Conservation (phyloP, 2,888 invertebrate genomes). For the Platycheirus albimanus region DNA sequence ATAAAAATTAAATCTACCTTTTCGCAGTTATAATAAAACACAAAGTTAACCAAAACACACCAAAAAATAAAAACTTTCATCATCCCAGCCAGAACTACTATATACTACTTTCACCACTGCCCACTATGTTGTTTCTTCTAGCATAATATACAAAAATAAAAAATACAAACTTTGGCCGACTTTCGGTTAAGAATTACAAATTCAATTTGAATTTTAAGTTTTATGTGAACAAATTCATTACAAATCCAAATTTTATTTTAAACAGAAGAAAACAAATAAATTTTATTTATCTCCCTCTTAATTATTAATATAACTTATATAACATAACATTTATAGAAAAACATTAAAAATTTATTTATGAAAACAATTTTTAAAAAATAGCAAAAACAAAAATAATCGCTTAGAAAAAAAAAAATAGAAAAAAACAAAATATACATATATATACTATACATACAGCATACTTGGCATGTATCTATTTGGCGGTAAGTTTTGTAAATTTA, state of each 20-base stretch:
- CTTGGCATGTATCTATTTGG: constrained; percentile 99
- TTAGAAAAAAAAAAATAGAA: constrained; percentile 50
- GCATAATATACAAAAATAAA: constrained; percentile 21
- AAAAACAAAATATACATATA: constrained; percentile 74
- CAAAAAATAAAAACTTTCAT: constrained; percentile 31
- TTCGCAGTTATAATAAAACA: constrained; percentile 55
- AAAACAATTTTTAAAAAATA: constrained; percentile 59
- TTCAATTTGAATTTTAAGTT: constrained; percentile 9
- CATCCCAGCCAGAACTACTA: constrained; percentile 47
- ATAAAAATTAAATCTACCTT: constrained; percentile 27
- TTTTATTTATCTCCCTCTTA: constrained; percentile 56
- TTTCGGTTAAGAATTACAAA: constrained; percentile 10
- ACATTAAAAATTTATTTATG: constrained; percentile 68
- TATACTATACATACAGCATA: constrained; percentile 88
- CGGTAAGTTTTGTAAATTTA: constrained; percentile 99
- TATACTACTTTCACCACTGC: constrained; percentile 71
- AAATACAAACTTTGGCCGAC: background rate
- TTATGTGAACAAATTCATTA: constrained; percentile 21
- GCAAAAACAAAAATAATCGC: constrained; percentile 48
- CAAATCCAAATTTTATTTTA: background rate
- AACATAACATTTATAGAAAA: constrained; percentile 73
- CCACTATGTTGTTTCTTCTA: constrained; percentile 45
- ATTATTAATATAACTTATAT: constrained; percentile 11
- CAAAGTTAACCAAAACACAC: constrained; percentile 48
- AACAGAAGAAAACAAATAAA: constrained; percentile 55